Evolutionary conservation across 2,888 invertebrate genomes (phyloP).

Genomic region (Deroplatys truncata): DNA sequence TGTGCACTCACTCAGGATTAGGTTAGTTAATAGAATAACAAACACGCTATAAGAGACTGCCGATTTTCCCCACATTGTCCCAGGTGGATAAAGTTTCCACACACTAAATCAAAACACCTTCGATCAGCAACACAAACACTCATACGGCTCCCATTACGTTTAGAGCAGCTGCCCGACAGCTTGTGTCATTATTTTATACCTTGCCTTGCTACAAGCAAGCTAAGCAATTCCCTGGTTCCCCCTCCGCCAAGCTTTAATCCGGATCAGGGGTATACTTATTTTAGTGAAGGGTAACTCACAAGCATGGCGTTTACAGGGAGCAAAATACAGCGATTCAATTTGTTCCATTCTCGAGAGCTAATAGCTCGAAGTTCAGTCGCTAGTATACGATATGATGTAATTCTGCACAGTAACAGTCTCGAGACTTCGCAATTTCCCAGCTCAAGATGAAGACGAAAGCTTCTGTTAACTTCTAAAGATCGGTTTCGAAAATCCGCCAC

Average conservation of each 20-base stretch:
- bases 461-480: too few species aligned
- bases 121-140: neutral
- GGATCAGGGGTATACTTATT: neutral
- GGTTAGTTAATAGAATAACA: neutral
- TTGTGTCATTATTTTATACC: neutral
- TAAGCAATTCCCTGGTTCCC: neutral
- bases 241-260: neutral
- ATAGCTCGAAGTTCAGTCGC: neutral
- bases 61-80: neutral
- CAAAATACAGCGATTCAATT: neutral
- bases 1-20: conserved; percentile 1
- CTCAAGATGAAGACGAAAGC: too few species aligned
- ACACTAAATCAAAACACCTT: neutral
- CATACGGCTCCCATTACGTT: neutral
- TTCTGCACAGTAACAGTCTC: too few species aligned
- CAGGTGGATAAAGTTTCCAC: neutral
- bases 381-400: too few species aligned
- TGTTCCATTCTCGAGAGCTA: neutral
- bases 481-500: too few species aligned
- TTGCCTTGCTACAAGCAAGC: neutral
- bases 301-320: neutral
- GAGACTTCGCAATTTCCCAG: too few species aligned
- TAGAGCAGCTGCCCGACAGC: neutral
- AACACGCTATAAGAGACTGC: neutral
- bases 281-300: neutral